A percentile compares a stretch with the other conserved stretches of the same genome.
phyloP scores from a whole-genome alignment of 2,888 invertebrate species.

The Drosophila nr. perissopoda region DNA sequence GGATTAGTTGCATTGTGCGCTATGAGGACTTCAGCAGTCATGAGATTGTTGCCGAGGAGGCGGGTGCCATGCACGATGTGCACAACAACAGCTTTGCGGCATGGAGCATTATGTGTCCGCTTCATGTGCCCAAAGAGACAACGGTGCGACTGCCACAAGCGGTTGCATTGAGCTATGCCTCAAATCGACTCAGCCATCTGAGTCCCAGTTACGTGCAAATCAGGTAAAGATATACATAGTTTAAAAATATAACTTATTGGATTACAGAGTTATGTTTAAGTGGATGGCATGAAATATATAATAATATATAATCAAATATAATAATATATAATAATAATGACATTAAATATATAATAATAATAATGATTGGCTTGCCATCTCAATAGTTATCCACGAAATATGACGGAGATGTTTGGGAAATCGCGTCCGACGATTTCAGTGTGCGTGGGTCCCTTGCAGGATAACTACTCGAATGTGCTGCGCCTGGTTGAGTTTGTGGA shows the following conservation, averaged over 20 bases:
- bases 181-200: constrained; percentile 77
- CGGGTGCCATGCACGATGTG: constrained; percentile 85
- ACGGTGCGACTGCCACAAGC: constrained; percentile 74
- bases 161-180: constrained; percentile 80
- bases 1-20: constrained; percentile 76
- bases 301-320: background rate
- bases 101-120: constrained; percentile 84
- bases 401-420: constrained; percentile 70
- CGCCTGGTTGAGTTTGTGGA: constrained; percentile 86
- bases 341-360: background rate
- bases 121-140: constrained; percentile 52
- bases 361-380: background rate
- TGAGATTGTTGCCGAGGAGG: constrained; percentile 79
- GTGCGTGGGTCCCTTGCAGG: constrained; percentile 85
- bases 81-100: constrained; percentile 85
- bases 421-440: constrained; percentile 81
- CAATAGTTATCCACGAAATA: constrained; percentile 75
- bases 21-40: constrained; percentile 75
- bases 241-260: background rate
- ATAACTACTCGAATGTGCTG: constrained; percentile 84
- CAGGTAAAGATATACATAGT: constrained; percentile 63
- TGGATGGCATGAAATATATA: background rate
- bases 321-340: background rate
- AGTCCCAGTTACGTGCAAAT: constrained; percentile 83
- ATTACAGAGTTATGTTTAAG: background rate